A percentile compares a stretch with the other conserved stretches of the same genome.
Evolutionary conservation across 1,140 invertebrate species (phyloP).

Genomic region (Zeugodacus cucurbitae): DNA sequence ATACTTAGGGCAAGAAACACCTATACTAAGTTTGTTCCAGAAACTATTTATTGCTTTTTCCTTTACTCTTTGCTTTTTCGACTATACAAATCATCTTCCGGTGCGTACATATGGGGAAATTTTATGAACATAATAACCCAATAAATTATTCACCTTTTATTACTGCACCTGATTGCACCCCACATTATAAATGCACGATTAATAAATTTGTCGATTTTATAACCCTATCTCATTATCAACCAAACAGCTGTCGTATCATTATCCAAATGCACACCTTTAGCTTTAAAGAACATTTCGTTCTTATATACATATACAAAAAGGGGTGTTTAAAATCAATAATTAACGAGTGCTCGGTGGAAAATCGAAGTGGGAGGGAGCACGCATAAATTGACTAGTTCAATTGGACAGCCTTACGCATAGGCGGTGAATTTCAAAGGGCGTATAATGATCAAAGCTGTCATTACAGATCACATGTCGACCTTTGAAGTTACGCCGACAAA

Average conservation of each 20-base stretch:
- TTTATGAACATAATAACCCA: too few species aligned
- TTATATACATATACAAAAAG: neutral
- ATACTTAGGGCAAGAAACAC: too few species aligned
- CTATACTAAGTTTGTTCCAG: too few species aligned
- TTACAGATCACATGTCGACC: constrained; percentile 63
- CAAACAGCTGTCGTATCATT: neutral
- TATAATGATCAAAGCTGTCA: constrained; percentile 65
- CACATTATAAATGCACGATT: neutral
- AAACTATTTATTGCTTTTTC: too few species aligned
- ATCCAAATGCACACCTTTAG: neutral
- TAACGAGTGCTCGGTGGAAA: neutral
- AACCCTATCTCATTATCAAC: neutral
- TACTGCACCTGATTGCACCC: too few species aligned
- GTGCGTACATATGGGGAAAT: too few species aligned
- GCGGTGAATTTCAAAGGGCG: constrained; percentile 63
- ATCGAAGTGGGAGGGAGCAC: neutral
- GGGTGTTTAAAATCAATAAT: neutral
- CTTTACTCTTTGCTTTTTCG: too few species aligned
- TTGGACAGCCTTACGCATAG: constrained; percentile 41
- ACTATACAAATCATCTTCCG: too few species aligned
- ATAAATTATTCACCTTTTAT: too few species aligned
- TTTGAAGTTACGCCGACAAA: constrained; percentile 61
- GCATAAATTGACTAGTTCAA: neutral
- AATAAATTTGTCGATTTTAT: neutral
- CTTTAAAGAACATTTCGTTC: neutral